Conservation (phyloP, 2,888 invertebrate genomes). For the Brachyptera risi region DNA sequence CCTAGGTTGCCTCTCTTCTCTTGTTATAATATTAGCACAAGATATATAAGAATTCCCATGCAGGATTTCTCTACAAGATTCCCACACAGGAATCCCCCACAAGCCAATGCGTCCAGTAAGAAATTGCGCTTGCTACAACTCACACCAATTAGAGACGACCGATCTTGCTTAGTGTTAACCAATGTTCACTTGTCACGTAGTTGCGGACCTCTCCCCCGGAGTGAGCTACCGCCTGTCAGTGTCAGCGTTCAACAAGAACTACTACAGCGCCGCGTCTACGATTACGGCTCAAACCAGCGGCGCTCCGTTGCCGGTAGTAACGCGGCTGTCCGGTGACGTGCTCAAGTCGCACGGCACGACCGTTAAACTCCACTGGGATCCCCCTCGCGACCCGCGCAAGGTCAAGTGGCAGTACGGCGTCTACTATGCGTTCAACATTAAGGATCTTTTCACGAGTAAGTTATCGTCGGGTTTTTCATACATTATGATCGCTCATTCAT, state of each 20-base stretch:
- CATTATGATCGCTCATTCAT: no score
- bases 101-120: no score
- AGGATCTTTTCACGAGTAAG: conserved; percentile 56
- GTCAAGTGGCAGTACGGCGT: conserved; percentile 63
- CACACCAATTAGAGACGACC: no score
- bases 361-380: conserved; percentile 52
- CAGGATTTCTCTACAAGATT: no score
- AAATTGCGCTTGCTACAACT: no score
- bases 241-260: conserved; percentile 55
- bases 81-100: no score
- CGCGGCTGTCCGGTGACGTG: neutral
- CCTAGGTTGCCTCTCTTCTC: no score
- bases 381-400: conserved; percentile 55
- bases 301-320: conserved; percentile 16
- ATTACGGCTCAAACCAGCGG: conserved; percentile 25
- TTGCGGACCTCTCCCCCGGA: conserved; percentile 54
- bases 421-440: conserved; percentile 60
- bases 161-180: no score
- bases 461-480: no score
- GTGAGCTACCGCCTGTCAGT: conserved; percentile 56
- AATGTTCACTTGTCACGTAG: conserved; percentile 45
- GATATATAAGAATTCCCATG: no score
- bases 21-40: no score
- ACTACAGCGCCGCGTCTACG: conserved; percentile 45
- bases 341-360: conserved; percentile 18